These are phyloP conservation scores for Drosophila gaucha DNA, from an alignment of 2,888 invertebrate genomes.

Conservation along the genomic window DNA sequence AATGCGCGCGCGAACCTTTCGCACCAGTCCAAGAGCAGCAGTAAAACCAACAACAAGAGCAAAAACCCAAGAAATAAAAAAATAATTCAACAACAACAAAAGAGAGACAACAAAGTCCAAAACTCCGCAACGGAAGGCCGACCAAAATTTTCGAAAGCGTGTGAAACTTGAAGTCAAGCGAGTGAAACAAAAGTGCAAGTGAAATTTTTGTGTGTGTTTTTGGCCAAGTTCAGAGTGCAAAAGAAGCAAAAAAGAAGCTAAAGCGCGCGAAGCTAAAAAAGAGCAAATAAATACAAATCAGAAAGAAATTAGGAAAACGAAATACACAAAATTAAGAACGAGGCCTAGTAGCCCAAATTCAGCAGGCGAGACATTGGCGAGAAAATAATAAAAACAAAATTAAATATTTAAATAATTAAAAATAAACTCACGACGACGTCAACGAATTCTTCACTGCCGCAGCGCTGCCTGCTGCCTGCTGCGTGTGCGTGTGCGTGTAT, in stretches of 20 bases:
- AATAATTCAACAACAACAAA: neutral
- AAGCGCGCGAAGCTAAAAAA: constrained; percentile 31
- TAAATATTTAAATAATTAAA: constrained; percentile 76
- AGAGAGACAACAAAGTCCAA: constrained; percentile 22
- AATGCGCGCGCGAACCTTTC: constrained; percentile 84
- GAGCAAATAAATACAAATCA: constrained; percentile 16
- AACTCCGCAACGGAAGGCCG: constrained; percentile 19
- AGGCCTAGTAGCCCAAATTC: constrained; percentile 81
- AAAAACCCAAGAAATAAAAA: constrained; percentile 7
- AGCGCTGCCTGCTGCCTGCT: constrained; percentile 28
- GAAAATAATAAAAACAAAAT: constrained; percentile 33
- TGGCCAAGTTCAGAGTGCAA: constrained; percentile 40
- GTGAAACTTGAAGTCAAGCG: constrained; percentile 36
- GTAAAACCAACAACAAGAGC: constrained; percentile 22
- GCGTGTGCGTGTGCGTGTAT: constrained; percentile 28
- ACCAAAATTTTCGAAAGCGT: constrained; percentile 34
- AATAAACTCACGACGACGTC: constrained; percentile 72
- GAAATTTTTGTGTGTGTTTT: constrained; percentile 39
- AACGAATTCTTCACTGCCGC: constrained; percentile 53
- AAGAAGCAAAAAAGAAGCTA: constrained; percentile 22
- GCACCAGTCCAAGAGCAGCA: constrained; percentile 62
- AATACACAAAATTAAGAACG: constrained; percentile 68
- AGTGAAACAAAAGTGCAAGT: constrained; percentile 73
- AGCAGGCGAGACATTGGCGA: constrained; percentile 49
- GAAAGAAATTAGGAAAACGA: too few species aligned